Percentiles rank a stretch among this genome's conserved stretches.
Conservation (phyloP, 2,888 invertebrate genomes). For the Pardosa pseudoannulata region DNA sequence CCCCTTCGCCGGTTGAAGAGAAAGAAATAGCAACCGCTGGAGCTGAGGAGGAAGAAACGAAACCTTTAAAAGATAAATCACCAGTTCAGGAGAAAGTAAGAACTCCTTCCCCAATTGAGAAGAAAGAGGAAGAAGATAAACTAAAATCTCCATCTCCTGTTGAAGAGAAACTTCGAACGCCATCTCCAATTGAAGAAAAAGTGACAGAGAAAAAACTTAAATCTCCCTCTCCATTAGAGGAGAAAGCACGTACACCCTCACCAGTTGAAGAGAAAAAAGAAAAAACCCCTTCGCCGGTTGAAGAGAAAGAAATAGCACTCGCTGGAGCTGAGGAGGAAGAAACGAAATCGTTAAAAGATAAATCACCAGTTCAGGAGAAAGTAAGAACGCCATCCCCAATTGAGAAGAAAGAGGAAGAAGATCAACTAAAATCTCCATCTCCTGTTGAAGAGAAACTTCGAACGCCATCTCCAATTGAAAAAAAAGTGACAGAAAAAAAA, state of each 20-base stretch:
- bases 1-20: too few relatives aligned
- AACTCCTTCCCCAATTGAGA: background rate
- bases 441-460: background rate
- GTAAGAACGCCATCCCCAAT: background rate
- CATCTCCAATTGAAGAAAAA: background rate
- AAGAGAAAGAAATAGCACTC: background rate
- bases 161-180: background rate
- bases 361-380: conserved; percentile 5
- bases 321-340: background rate
- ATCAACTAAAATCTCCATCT: background rate
- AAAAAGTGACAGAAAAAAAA: background rate
- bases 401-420: background rate
- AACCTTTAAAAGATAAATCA: too few relatives aligned
- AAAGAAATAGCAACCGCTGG: too few relatives aligned
- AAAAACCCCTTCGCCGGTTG: background rate
- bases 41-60: background rate
- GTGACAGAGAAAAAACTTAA: background rate
- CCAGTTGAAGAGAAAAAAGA: background rate
- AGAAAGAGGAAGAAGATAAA: background rate
- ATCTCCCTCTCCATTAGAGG: background rate
- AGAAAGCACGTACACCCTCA: background rate
- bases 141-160: background rate
- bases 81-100: background rate
- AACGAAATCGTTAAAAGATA: background rate
- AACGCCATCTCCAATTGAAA: background rate